A percentile compares a stretch with the other conserved stretches of the same genome.
Evolutionary conservation across 2,888 invertebrate species (phyloP).

Genomic region (Smittia aterrima): DNA sequence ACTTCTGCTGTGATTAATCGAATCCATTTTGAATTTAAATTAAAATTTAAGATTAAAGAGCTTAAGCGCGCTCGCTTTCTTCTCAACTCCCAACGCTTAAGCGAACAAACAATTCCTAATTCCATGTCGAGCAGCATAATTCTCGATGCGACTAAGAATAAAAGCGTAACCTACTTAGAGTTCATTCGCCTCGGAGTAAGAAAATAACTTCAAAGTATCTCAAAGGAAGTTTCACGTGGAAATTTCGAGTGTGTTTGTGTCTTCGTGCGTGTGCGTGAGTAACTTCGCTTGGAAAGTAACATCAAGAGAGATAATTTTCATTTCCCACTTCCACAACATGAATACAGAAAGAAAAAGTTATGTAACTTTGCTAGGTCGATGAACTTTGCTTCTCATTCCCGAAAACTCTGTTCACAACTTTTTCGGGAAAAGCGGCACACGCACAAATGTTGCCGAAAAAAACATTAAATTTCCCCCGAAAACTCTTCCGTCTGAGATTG

Average conservation of each 20-base stretch:
- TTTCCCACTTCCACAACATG: conserved; percentile 26
- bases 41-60: not conserved
- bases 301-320: not conserved
- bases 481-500: not conserved
- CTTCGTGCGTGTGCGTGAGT: conserved; percentile 5
- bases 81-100: not conserved
- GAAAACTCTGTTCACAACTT: not conserved
- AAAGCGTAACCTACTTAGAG: conserved; percentile 32
- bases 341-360: conserved; percentile 37
- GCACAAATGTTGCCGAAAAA: not conserved
- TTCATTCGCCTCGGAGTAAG: conserved; percentile 23
- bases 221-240: not conserved
- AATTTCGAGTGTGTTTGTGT: not conserved
- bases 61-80: not conserved
- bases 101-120: not conserved
- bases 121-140: not conserved
- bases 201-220: not conserved
- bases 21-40: not conserved
- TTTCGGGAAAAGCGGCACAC: not conserved
- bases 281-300: conserved; percentile 26
- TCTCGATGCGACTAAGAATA: conserved; percentile 32
- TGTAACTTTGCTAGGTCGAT: conserved; percentile 11
- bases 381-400: not conserved
- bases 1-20: not conserved
- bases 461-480: not conserved